phyloP scores from a whole-genome alignment of 2,888 invertebrate species.

The Rhingia campestris region DNA sequence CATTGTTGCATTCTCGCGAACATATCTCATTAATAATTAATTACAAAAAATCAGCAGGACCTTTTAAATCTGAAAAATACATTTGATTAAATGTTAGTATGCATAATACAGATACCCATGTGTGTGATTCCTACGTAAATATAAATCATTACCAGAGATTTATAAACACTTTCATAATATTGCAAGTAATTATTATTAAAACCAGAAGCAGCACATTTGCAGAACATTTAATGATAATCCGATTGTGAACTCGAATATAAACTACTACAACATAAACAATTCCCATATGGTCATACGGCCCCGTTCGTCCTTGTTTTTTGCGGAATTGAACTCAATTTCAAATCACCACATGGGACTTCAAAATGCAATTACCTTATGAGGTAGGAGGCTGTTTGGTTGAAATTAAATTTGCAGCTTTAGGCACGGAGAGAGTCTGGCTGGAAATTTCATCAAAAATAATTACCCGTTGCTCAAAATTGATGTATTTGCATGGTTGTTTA shows the following conservation, averaged over 20 bases:
- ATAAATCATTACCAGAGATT: constrained; percentile 35
- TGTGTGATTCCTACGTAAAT: neutral
- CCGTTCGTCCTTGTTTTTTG: constrained; percentile 7
- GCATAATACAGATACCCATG: neutral
- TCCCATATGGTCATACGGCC: constrained; percentile 13
- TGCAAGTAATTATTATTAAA: constrained; percentile 29
- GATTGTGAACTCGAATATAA: constrained; percentile 27
- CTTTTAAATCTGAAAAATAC: constrained; percentile 4
- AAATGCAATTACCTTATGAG: constrained; percentile 49
- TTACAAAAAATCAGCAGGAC: constrained; percentile 36
- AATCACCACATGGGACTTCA: constrained; percentile 63
- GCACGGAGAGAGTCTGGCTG: constrained; percentile 1
- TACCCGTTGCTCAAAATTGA: neutral
- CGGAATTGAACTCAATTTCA: constrained; percentile 53
- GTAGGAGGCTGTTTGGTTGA: constrained; percentile 12
- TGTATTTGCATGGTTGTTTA: too few relatives aligned
- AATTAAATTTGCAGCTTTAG: constrained; percentile 35
- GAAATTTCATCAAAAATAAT: constrained; percentile 28
- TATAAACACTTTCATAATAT: constrained; percentile 41
- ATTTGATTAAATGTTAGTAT: constrained; percentile 4
- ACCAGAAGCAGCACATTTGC: constrained; percentile 2
- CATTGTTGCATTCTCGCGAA: constrained; percentile 28
- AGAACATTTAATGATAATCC: constrained; percentile 22
- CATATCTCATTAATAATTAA: constrained; percentile 28
- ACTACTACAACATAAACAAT: constrained; percentile 23